Conservation (phyloP, 2,113 vertebrate species). For the Festucalex cinctus region DNA sequence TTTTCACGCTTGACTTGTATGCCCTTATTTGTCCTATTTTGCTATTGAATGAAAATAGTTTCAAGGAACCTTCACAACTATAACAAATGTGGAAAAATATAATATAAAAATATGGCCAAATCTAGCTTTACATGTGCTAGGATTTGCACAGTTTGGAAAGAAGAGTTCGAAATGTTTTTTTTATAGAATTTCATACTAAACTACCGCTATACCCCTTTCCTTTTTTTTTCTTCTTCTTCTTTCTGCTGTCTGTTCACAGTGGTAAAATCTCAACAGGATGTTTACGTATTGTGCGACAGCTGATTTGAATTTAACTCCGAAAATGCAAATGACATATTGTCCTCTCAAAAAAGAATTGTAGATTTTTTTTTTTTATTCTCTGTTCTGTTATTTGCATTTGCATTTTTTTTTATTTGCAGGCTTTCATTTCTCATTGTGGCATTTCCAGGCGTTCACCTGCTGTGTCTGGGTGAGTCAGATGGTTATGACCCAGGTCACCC, state of each 20-base stretch:
- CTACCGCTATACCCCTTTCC: background rate
- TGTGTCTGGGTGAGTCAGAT: conserved; percentile 55
- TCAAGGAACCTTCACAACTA: no score
- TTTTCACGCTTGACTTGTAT: background rate
- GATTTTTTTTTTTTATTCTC: background rate
- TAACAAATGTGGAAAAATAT: no score
- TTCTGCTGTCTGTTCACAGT: background rate
- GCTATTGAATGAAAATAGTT: background rate
- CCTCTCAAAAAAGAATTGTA: background rate
- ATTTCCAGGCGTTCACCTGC: conserved; percentile 57
- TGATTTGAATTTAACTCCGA: conserved; percentile 27
- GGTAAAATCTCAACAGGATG: background rate
- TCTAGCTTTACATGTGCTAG: no score
- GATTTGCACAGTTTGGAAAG: no score
- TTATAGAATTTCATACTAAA: background rate
- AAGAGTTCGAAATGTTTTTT: no score
- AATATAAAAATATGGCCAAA: no score
- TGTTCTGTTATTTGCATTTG: background rate
- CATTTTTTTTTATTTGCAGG: conserved; percentile 2
- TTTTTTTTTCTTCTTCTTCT: conserved; percentile 13
- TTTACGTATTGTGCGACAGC: background rate
- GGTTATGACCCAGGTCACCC: conserved; percentile 65
- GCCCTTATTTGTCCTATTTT: background rate
- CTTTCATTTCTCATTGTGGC: conserved; percentile 16
- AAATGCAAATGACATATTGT: conserved; percentile 10